These are phyloP conservation scores for Argentina silus DNA, from an alignment of 2,797 vertebrate genomes.

Conservation along the genomic window DNA sequence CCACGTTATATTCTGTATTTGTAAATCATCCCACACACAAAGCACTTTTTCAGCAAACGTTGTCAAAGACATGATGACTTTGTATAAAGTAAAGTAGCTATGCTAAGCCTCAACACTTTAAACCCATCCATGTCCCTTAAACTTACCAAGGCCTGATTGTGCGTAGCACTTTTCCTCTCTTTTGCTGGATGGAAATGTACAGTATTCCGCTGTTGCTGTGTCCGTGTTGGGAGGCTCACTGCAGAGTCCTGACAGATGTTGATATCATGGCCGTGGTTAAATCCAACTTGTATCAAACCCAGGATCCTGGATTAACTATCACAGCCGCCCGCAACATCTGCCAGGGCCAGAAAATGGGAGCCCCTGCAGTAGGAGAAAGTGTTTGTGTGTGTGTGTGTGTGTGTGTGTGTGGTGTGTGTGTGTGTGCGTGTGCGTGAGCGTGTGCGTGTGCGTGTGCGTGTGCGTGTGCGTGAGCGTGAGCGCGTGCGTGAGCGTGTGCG, in stretches of 20 bases:
- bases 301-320: slow-evolving; percentile 78
- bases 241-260: slow-evolving; percentile 75
- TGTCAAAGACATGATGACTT: neutral
- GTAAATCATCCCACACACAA: too few species aligned
- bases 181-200: slow-evolving; percentile 5
- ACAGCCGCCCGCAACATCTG: slow-evolving; percentile 79
- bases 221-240: slow-evolving; percentile 48
- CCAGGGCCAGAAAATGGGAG: slow-evolving; percentile 63
- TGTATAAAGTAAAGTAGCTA: neutral
- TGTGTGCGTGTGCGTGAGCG: neutral
- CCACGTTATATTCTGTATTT: too few species aligned
- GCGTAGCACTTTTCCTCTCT: slow-evolving; percentile 22
- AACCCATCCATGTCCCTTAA: slow-evolving; percentile 25
- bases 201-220: slow-evolving; percentile 45
- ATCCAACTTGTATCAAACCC: slow-evolving; percentile 76
- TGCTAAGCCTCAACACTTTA: neutral
- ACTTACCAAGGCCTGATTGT: slow-evolving; percentile 66
- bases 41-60: too few species aligned
- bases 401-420: slow-evolving; percentile 35
- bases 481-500: neutral
- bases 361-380: slow-evolving; percentile 34
- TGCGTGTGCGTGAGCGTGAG: neutral
- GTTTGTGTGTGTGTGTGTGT: slow-evolving; percentile 28
- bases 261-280: slow-evolving; percentile 73
- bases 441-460: slow-evolving; percentile 23